These are phyloP conservation scores for Anarrhichthys ocellatus DNA, from an alignment of 2,113 vertebrate species.

Conservation along the genomic window DNA sequence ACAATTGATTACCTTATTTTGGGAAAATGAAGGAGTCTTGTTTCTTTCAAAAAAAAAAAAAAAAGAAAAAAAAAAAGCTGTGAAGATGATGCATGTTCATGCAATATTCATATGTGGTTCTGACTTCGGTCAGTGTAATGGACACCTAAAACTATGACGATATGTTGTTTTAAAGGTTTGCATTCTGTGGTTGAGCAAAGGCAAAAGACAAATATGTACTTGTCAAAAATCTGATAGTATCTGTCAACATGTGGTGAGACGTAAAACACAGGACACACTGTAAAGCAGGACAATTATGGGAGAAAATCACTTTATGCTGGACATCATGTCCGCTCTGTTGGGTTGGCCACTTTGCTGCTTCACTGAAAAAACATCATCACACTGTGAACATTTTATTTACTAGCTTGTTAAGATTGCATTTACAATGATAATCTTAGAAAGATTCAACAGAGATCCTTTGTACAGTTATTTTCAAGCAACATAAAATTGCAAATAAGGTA, in stretches of 20 bases:
- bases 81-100: conserved; percentile 46
- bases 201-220: background rate
- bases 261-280: background rate
- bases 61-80: conserved; percentile 7
- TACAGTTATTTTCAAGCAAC: conserved; percentile 83
- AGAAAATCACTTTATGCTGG: background rate
- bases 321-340: background rate
- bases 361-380: conserved; percentile 26
- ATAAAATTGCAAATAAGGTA: conserved; percentile 80
- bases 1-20: background rate
- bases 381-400: conserved; percentile 83
- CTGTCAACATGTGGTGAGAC: background rate
- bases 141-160: conserved; percentile 20
- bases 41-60: background rate
- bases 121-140: conserved; percentile 40
- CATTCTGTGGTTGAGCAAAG: background rate
- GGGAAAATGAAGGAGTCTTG: background rate
- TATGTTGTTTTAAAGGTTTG: conserved; percentile 9
- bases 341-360: background rate
- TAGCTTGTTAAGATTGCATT: conserved; percentile 82
- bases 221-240: background rate
- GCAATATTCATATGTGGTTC: conserved; percentile 62
- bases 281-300: background rate
- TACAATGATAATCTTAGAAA: conserved; percentile 81
- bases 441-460: conserved; percentile 76